Conservation (phyloP, 2,113 vertebrate species). For the Mola mola region DNA sequence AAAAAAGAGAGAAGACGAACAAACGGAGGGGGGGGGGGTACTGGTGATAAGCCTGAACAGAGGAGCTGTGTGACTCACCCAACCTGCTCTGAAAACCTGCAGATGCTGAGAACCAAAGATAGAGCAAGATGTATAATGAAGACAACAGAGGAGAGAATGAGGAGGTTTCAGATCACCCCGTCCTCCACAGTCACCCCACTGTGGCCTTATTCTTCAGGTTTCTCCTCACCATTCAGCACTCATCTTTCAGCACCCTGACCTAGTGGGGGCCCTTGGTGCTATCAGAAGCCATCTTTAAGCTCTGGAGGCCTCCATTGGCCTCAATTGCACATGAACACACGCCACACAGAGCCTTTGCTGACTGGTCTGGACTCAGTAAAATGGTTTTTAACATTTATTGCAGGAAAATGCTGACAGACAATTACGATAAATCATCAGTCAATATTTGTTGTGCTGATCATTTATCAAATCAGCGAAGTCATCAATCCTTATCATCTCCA, state of each 20-base stretch:
- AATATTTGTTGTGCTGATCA: too few species aligned
- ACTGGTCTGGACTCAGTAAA: slow-evolving; percentile 12
- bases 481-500: too few species aligned
- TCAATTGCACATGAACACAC: slow-evolving; percentile 26
- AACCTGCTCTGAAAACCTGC: slow-evolving; percentile 25
- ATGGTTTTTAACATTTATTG: not conserved
- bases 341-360: slow-evolving; percentile 21
- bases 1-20: slow-evolving; percentile 23
- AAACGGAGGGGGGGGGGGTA: not conserved
- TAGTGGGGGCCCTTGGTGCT: slow-evolving; percentile 23
- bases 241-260: slow-evolving; percentile 42
- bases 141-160: slow-evolving; percentile 46
- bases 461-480: too few species aligned
- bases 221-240: slow-evolving; percentile 54
- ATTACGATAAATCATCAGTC: too few species aligned
- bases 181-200: slow-evolving; percentile 59
- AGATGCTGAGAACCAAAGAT: not conserved
- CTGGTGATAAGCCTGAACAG: slow-evolving; percentile 30
- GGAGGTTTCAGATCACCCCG: slow-evolving; percentile 64
- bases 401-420: not conserved
- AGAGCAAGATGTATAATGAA: slow-evolving; percentile 52
- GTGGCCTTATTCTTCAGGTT: slow-evolving; percentile 53
- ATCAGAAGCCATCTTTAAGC: slow-evolving; percentile 55
- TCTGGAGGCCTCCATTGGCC: slow-evolving; percentile 26
- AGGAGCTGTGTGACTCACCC: slow-evolving; percentile 54